These are phyloP conservation scores for Sweltsa coloradensis DNA, from an alignment of 1,140 invertebrate species.

Conservation along the genomic window DNA sequence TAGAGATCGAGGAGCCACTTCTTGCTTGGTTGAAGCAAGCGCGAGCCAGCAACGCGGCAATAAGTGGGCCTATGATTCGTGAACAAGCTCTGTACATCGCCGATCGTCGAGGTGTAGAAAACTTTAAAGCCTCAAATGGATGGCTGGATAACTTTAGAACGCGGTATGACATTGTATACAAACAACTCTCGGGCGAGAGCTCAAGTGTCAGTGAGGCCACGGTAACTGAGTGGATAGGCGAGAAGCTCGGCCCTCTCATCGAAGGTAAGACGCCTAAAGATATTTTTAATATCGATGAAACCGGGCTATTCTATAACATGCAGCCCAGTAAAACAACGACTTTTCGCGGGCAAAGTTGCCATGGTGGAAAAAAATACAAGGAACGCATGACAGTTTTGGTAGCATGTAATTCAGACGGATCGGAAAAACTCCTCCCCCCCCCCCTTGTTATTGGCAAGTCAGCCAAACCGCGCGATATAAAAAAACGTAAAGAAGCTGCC, in stretches of 20 bases:
- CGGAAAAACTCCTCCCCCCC: neutral
- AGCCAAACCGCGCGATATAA: neutral
- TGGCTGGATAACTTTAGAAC: neutral
- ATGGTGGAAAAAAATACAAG: slow-evolving; percentile 29
- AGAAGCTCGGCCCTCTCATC: neutral
- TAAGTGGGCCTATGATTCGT: too few relatives aligned
- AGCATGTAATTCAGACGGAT: slow-evolving; percentile 27
- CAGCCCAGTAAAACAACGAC: slow-evolving; percentile 22
- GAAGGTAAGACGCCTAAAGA: slow-evolving; percentile 21
- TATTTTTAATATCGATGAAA: slow-evolving; percentile 35
- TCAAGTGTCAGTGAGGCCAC: neutral
- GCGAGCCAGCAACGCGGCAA: too few relatives aligned
- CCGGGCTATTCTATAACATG: slow-evolving; percentile 30
- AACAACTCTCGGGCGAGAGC: neutral
- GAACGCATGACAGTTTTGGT: slow-evolving; percentile 29
- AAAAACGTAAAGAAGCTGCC: neutral
- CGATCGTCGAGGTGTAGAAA: too few relatives aligned
- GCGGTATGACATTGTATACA: neutral
- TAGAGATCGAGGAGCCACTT: too few relatives aligned
- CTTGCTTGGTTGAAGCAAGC: too few relatives aligned
- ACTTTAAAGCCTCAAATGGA: too few relatives aligned
- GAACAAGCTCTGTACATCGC: too few relatives aligned
- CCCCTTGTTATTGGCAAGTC: neutral
- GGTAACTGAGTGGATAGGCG: neutral
- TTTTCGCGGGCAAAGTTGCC: slow-evolving; percentile 25